A percentile compares a stretch with the other conserved stretches of the same genome.
These are phyloP conservation scores for Micrastur ruficollis DNA, from an alignment of 2,797 vertebrate species.

Conservation along the genomic window DNA sequence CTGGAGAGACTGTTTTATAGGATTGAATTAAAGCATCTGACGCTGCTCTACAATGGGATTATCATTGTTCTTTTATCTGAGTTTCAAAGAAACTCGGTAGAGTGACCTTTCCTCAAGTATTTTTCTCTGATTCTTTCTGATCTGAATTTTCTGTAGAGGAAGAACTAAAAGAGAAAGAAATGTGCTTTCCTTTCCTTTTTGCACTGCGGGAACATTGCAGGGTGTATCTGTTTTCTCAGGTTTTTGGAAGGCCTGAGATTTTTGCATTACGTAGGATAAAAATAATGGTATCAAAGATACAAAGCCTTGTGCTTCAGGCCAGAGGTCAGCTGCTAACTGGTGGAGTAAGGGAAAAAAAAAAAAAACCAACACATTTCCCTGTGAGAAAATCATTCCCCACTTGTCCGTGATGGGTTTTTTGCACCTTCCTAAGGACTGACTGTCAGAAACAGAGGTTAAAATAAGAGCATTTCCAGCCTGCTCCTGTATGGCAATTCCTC, in stretches of 20 bases:
- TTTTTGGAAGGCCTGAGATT: not conserved
- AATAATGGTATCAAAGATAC: not conserved
- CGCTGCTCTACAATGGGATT: not conserved
- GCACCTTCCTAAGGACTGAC: not conserved
- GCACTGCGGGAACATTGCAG: not conserved
- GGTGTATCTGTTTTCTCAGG: not conserved
- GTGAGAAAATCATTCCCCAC: not conserved
- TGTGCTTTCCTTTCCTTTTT: not conserved
- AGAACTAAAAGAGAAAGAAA: not conserved
- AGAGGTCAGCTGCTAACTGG: not conserved
- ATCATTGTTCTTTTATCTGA: not conserved
- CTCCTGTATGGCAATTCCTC: not conserved
- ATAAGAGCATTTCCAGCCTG: not conserved
- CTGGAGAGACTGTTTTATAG: not conserved
- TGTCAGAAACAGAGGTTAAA: not conserved
- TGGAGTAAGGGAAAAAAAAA: not conserved
- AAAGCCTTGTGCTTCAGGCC: not conserved
- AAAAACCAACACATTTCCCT: not conserved
- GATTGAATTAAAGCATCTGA: not conserved
- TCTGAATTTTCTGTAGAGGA: not conserved
- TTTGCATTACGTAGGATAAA: not conserved
- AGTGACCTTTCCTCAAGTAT: conserved; percentile 23
- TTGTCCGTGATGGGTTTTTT: not conserved
- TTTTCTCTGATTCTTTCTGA: not conserved
- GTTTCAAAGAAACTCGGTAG: conserved; percentile 1